Percentiles rank a stretch among this genome's conserved stretches.
Conservation (phyloP, 92 coral and sea anemone genomes). For the Epizoanthus fatuus region DNA sequence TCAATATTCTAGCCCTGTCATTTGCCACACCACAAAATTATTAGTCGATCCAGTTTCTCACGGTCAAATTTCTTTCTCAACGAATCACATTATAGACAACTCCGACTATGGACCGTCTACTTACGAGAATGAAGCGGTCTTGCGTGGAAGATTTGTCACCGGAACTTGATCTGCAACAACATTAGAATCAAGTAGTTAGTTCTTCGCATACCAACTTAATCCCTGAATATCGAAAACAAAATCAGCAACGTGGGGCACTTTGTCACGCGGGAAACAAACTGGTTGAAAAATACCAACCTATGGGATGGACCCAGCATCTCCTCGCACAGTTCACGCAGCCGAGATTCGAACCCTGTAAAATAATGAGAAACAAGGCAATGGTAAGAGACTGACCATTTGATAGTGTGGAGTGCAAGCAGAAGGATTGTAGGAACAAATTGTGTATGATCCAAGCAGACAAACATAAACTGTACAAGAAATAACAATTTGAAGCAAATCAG, state of each 20-base stretch:
- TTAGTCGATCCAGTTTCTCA: too few relatives aligned
- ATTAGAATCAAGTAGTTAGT: too few relatives aligned
- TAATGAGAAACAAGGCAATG: not conserved
- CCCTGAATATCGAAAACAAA: not conserved
- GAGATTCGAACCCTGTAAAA: constrained; percentile 82
- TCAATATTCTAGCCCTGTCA: too few relatives aligned
- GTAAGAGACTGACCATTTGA: not conserved
- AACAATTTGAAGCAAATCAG: too few relatives aligned
- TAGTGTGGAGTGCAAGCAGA: not conserved
- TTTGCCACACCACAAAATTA: too few relatives aligned
- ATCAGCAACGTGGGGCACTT: not conserved
- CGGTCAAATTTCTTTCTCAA: too few relatives aligned
- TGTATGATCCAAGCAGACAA: too few relatives aligned
- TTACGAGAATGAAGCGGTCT: constrained; percentile 29
- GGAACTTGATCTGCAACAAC: constrained; percentile 10
- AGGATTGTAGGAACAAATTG: too few relatives aligned
- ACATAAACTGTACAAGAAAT: too few relatives aligned
- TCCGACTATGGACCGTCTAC: not conserved
- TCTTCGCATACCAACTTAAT: too few relatives aligned
- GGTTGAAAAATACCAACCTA: constrained; percentile 59
- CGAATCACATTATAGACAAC: too few relatives aligned
- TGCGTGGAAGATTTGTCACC: constrained; percentile 12
- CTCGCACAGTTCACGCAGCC: constrained; percentile 93
- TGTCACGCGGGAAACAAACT: not conserved
- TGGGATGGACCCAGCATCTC: constrained; percentile 95